A percentile compares a stretch with the other conserved stretches of the same genome.
Evolutionary conservation across 2,888 invertebrate genomes (phyloP).

Genomic region (Protonemura montana): DNA sequence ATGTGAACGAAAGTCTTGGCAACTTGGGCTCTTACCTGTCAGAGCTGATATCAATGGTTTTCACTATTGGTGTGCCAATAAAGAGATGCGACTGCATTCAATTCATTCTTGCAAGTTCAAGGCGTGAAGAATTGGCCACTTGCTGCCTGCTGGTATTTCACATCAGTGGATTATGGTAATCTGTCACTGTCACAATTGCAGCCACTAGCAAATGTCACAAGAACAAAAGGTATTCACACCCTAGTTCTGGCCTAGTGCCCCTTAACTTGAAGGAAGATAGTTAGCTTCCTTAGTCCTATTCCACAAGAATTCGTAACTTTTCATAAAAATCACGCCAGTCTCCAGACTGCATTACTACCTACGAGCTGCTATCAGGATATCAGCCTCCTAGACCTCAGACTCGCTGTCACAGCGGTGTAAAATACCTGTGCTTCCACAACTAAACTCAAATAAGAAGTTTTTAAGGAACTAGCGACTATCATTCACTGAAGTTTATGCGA

Average conservation of each 20-base stretch:
- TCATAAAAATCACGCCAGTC: slow-evolving; percentile 7
- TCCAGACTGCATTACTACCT: not conserved
- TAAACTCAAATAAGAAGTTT: not conserved
- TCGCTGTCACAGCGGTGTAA: not conserved
- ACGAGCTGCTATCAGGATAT: not conserved
- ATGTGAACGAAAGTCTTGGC: not conserved
- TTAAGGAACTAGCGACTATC: not conserved
- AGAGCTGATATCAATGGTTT: not conserved
- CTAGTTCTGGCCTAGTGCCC: not conserved
- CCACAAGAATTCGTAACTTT: not conserved
- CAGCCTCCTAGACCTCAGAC: not conserved
- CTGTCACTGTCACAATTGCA: not conserved
- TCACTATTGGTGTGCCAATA: not conserved
- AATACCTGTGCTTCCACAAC: not conserved
- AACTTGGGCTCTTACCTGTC: not conserved
- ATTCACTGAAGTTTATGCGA: not conserved
- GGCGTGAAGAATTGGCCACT: not conserved
- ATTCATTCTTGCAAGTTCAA: not conserved
- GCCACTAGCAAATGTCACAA: not conserved
- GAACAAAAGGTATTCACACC: not conserved
- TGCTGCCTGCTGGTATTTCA: not conserved
- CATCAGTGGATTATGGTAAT: slow-evolving; percentile 1
- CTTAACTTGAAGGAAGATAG: not conserved
- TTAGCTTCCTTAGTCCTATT: not conserved
- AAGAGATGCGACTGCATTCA: not conserved